A percentile compares a stretch with the other conserved stretches of the same genome.
These are phyloP conservation scores for Colistium nudipinnis DNA, from an alignment of 2,113 vertebrate species.

Conservation along the genomic window DNA sequence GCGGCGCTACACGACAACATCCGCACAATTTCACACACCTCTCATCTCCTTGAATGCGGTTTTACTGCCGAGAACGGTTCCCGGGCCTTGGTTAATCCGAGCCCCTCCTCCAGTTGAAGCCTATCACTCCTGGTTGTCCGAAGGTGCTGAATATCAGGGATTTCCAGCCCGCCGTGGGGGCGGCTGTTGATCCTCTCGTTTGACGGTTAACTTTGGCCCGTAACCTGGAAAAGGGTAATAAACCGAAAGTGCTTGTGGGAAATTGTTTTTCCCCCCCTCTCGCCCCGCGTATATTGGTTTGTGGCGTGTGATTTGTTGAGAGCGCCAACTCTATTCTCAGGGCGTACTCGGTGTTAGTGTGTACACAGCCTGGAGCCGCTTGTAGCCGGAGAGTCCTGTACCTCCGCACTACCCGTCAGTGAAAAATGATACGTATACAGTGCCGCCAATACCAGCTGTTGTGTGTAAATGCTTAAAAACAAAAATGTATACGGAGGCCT, in stretches of 20 bases:
- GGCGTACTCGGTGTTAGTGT: neutral
- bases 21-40: neutral
- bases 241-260: conserved; percentile 33
- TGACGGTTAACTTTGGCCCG: conserved; percentile 42
- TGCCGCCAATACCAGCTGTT: no score
- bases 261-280: conserved; percentile 28
- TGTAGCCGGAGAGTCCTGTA: neutral
- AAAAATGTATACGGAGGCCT: no score
- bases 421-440: no score
- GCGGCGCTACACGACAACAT: conserved; percentile 20
- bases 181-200: conserved; percentile 26
- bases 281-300: conserved; percentile 11
- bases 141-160: conserved; percentile 5
- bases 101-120: neutral
- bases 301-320: conserved; percentile 9
- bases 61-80: no score
- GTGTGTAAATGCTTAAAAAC: neutral
- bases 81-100: conserved; percentile 10
- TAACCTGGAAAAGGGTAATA: conserved; percentile 46
- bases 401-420: no score
- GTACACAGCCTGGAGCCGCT: neutral
- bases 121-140: neutral
- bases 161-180: conserved; percentile 21
- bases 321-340: conserved; percentile 18
- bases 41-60: conserved; percentile 13